Evolutionary conservation across 2,888 invertebrate genomes (phyloP), one percentile per base, ranked within the genome.

Genomic region (Phrixothrix hirtus): DNA sequence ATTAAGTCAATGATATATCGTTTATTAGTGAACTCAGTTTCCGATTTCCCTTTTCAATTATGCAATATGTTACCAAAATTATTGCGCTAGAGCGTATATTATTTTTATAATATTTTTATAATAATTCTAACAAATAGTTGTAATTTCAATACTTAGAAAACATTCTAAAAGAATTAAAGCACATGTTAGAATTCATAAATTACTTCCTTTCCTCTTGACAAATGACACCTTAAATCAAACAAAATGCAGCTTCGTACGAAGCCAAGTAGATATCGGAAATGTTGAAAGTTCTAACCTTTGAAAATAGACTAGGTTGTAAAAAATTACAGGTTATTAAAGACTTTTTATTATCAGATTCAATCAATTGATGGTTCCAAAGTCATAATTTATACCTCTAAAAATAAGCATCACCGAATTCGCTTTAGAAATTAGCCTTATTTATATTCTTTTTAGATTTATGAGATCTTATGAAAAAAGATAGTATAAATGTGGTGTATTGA

Each of bases 1-100:
- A 43, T 27, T 35, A 14, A 48, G 27, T 29, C 39, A 31, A 47
- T 46, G 47, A 55, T 55, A 49, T 55, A 55, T 45, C 37, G 55
- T 46, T 51, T 51, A 55, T 55, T 55, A 55, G 45, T 31, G 16
- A 27, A 38, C 30, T 32, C 21, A 53, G 31, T 53, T 38, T 9
- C 16, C 51, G 31, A 43, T 38, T 50, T 41, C 45, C 13, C 36
- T 30, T 26, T 34, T 52, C 56, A 47, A 52, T 52, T 56, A 52
- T 52, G 52, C 55, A 21, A 21, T 21, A 21, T 21, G 21, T 7
- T 21, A 7, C 21, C 7, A 7, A 7, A 21, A 21, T 21, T 21
- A 21, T 21, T 3, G 21, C 7, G 3, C 21, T 21, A 21, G 4
- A 7, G 21, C 21, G 21, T 3, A 21, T 21, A 21, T 21, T 3